Evolutionary conservation across 2,797 vertebrate genomes (phyloP).

Genomic region (Leptodactylus fallax): DNA sequence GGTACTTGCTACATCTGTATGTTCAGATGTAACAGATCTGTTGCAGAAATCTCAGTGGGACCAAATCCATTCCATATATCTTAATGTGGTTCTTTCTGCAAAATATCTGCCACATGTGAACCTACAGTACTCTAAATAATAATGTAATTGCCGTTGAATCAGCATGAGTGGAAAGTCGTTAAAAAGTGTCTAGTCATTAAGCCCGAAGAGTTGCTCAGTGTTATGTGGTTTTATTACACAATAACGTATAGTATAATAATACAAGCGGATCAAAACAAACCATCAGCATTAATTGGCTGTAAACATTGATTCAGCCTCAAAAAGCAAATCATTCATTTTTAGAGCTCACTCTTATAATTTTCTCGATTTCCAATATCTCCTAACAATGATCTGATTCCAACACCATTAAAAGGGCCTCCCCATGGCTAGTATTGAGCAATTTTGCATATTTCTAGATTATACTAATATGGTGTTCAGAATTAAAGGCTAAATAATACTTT

Average conservation of each 20-base stretch:
- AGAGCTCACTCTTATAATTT: slow-evolving; percentile 2
- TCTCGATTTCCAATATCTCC: not conserved
- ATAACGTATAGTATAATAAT: not conserved
- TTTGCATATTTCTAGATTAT: not conserved
- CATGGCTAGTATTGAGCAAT: not conserved
- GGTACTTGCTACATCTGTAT: too few species aligned
- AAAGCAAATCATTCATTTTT: slow-evolving; percentile 14
- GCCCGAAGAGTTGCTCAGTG: too few species aligned
- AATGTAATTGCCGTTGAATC: too few species aligned
- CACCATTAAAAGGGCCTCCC: not conserved
- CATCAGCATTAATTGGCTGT: not conserved
- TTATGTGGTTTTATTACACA: not conserved
- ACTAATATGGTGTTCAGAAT: not conserved
- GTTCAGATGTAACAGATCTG: too few species aligned
- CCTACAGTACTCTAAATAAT: too few species aligned
- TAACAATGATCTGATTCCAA: not conserved
- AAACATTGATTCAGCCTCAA: slow-evolving; percentile 1
- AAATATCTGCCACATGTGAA: too few species aligned
- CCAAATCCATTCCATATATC: too few species aligned
- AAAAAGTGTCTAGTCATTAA: too few species aligned
- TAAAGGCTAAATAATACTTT: not conserved
- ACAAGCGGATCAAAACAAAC: not conserved
- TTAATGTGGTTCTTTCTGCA: too few species aligned
- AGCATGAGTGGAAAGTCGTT: too few species aligned
- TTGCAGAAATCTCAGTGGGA: too few species aligned